Percentiles rank a stretch among this genome's conserved stretches.
These are phyloP conservation scores for Dryoscopus gambensis DNA, from an alignment of 2,113 vertebrate genomes.

Conservation along the genomic window DNA sequence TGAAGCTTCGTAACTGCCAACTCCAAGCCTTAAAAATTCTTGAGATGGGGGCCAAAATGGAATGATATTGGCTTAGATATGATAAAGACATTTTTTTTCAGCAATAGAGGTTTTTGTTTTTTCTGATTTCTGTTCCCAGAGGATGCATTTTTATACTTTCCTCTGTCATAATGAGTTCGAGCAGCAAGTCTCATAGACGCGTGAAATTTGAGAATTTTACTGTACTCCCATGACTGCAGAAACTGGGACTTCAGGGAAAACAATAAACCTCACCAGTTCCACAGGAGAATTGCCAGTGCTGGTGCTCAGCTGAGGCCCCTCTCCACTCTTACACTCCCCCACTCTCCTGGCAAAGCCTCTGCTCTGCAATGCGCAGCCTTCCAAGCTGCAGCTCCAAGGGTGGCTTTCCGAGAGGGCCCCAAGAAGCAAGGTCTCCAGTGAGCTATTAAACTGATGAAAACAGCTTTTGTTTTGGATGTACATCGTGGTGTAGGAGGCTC, in stretches of 20 bases:
- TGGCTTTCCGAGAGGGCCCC: neutral
- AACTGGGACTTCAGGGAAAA: neutral
- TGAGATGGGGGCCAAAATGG: neutral
- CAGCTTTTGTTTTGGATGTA: neutral
- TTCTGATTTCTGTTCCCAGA: neutral
- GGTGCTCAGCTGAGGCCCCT: neutral
- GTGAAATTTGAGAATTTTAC: neutral
- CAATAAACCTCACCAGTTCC: neutral
- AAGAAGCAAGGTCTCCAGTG: neutral
- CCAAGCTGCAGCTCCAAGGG: neutral
- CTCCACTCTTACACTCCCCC: neutral
- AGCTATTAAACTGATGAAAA: neutral
- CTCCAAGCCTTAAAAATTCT: neutral
- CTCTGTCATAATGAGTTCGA: neutral
- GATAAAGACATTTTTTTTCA: neutral
- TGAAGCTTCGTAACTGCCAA: neutral
- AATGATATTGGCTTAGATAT: neutral
- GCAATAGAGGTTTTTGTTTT: neutral
- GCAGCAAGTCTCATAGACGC: neutral
- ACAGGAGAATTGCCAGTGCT: neutral
- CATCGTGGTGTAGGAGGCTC: neutral
- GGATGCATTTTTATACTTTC: neutral
- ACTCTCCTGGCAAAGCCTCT: neutral
- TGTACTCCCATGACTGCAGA: neutral
- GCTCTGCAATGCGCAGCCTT: neutral